A percentile compares a stretch with the other conserved stretches of the same genome.
Evolutionary conservation across 2,888 invertebrate genomes (phyloP).

Genomic region (Drosophila mulleri): DNA sequence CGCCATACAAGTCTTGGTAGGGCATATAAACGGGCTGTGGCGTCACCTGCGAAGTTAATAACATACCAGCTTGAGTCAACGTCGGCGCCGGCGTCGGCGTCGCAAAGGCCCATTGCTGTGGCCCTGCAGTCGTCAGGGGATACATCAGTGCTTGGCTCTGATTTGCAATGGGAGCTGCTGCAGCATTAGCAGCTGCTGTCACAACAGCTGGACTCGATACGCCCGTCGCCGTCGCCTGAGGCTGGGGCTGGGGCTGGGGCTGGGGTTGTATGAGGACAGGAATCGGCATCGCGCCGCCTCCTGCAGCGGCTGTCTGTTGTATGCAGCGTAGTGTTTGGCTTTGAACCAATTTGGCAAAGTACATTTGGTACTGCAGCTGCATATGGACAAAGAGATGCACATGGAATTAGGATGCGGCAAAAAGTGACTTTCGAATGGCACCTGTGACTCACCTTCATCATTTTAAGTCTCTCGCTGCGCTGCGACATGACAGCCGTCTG

Average conservation of each 20-base stretch:
- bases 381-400: not conserved
- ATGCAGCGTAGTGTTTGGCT: constrained; percentile 82
- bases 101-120: constrained; percentile 74
- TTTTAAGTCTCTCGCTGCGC: constrained; percentile 87
- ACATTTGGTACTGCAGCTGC: constrained; percentile 84
- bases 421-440: constrained; percentile 6
- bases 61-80: constrained; percentile 63
- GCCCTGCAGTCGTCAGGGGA: constrained; percentile 23
- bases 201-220: constrained; percentile 15
- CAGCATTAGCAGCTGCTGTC: constrained; percentile 16
- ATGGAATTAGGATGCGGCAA: constrained; percentile 24
- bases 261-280: constrained; percentile 47
- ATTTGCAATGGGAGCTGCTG: constrained; percentile 16
- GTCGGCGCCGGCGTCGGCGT: constrained; percentile 71
- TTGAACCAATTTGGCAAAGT: constrained; percentile 84
- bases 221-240: constrained; percentile 19
- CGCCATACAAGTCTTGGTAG: constrained; percentile 55
- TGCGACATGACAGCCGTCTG: constrained; percentile 87
- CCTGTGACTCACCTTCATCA: constrained; percentile 85
- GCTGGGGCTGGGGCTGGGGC: too few relatives aligned
- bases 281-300: constrained; percentile 32
- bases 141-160: constrained; percentile 23
- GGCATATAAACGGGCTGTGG: constrained; percentile 60
- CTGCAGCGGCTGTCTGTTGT: constrained; percentile 65
- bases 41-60: constrained; percentile 65